Percentiles rank a stretch among this genome's conserved stretches.
phyloP scores from a whole-genome alignment of 2,113 vertebrate species.

The Anoplopoma fimbria region DNA sequence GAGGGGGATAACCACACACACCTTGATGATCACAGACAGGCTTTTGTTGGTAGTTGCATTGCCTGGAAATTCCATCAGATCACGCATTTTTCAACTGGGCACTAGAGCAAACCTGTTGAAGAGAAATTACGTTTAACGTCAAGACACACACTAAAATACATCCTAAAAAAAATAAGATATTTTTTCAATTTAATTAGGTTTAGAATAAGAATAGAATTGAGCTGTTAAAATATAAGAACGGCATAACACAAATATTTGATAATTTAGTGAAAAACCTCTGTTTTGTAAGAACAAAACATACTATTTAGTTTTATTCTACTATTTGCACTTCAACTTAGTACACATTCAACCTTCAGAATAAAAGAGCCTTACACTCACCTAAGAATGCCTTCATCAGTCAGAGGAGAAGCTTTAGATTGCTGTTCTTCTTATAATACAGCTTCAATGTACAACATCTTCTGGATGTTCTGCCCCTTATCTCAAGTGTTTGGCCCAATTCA shows the following conservation, averaged over 20 bases:
- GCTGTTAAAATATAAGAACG: not conserved
- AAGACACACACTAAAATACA: not conserved
- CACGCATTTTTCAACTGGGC: conserved; percentile 73
- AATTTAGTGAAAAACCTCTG: not conserved
- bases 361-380: not conserved
- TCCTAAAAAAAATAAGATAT: no score
- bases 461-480: not conserved
- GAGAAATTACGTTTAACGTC: not conserved
- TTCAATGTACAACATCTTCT: not conserved
- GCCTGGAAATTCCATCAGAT: conserved; percentile 63
- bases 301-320: not conserved
- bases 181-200: not conserved
- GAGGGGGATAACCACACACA: conserved; percentile 78
- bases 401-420: not conserved
- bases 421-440: conserved; percentile 27
- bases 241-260: not conserved
- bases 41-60: conserved; percentile 67
- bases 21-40: conserved; percentile 76
- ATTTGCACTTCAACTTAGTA: not conserved
- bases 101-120: conserved; percentile 12
- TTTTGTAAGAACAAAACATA: not conserved
- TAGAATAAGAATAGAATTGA: not conserved
- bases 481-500: not conserved
- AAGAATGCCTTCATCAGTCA: not conserved
- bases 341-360: not conserved